phyloP scores from a whole-genome alignment of 2,113 vertebrate genomes.

The Neogobius melanostomus region DNA sequence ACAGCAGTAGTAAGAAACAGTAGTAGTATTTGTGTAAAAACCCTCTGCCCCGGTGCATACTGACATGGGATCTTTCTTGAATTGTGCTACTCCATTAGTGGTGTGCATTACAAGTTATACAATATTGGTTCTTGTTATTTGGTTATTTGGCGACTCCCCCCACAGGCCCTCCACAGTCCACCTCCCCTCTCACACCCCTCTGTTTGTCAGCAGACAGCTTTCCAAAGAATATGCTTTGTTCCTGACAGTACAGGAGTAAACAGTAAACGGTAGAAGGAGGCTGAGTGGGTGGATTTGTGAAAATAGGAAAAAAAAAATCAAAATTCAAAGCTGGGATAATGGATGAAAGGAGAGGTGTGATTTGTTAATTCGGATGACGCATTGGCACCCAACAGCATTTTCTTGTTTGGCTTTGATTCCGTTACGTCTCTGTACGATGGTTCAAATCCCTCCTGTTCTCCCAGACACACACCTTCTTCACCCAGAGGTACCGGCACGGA shows the following conservation, averaged over 20 bases:
- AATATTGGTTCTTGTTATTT: not conserved
- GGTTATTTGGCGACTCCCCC: slow-evolving; percentile 5
- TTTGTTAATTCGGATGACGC: slow-evolving; percentile 54
- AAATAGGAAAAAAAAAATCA: slow-evolving; percentile 46
- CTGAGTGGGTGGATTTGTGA: slow-evolving; percentile 65
- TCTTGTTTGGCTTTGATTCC: slow-evolving; percentile 29
- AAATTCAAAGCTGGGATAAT: slow-evolving; percentile 45
- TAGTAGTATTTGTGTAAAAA: too few relatives aligned
- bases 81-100: not conserved
- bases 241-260: slow-evolving; percentile 54
- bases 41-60: not conserved
- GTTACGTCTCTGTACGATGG: slow-evolving; percentile 32
- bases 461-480: slow-evolving; percentile 33
- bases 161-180: slow-evolving; percentile 29
- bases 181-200: slow-evolving; percentile 33
- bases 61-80: not conserved
- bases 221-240: slow-evolving; percentile 70
- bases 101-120: not conserved
- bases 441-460: slow-evolving; percentile 29
- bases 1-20: too few relatives aligned
- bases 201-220: slow-evolving; percentile 56
- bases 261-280: slow-evolving; percentile 43
- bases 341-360: slow-evolving; percentile 60
- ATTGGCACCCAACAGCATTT: slow-evolving; percentile 52
- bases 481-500: slow-evolving; percentile 66